Base-by-base conservation (phyloP, 2,113 vertebrate genomes). In the Poicephalus meyeri region DNA sequence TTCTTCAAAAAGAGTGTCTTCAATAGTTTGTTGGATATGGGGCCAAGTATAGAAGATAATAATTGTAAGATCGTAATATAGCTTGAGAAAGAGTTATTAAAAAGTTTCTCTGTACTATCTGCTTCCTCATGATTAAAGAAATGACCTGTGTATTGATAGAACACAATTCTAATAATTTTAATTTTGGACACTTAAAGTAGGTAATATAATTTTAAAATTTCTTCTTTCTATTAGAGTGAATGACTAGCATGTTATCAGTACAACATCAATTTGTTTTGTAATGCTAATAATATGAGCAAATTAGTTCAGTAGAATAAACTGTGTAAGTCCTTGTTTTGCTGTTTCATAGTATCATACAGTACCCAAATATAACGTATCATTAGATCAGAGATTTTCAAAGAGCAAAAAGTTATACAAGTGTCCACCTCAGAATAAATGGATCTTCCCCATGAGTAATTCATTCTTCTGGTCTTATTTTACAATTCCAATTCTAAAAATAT, bases 51-150 rank as follows among this genome's bases (percentile, higher is more conserved):
- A 73, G 42, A 71, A 79, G 80, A 79, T 76, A 88, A 76, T 88
- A 84, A 87, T 55, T 78, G 6, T 78, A 76, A 89, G 73, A 84
- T 65, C 64, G 92, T 89, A 91, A 88, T 95, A 87, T 39, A 83
- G 29, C 74, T 68, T 91, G 55, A 94, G 92, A 92, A 91, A 86
- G n/a, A 92, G 17, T 80, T 91, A 94, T 96, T 94, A 94, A 76
- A 69, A 91, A 96, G 52, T 83, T 88, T 50, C 44, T 93, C 77
- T 92, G n/a, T 76, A 91, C 19, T 90, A 24, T 80, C 77, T 87
- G 28, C 24, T 95, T 94, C 66, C 83, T 79, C 77, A 26, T 49
- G 81, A 92, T 85, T 93, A 95, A 96, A 95, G 82, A 89, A 86
- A 81, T 91, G 6, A 95, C 88, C 70, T 94, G 25, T 60, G 29